These are phyloP conservation scores for Takifugu bimaculatus DNA, from an alignment of 2,113 vertebrate species.

Conservation along the genomic window DNA sequence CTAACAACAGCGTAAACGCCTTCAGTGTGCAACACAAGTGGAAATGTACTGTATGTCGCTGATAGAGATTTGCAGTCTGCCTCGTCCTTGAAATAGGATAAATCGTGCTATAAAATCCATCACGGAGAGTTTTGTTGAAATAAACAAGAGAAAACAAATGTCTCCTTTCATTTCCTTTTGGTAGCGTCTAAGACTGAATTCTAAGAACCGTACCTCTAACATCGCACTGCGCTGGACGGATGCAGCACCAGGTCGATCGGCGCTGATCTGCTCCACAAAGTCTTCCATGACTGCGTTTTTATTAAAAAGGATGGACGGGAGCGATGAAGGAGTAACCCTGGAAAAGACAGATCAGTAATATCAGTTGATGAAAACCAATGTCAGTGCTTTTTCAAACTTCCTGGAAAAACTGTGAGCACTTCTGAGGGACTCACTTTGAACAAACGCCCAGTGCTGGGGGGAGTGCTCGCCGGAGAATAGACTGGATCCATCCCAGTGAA, in stretches of 20 bases:
- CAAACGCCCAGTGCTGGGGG: conserved; percentile 83
- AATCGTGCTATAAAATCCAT: no score
- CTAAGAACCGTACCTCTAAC: conserved; percentile 76
- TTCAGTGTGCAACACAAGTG: not conserved
- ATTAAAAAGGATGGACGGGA: conserved; percentile 88
- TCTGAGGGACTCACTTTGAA: conserved; percentile 76
- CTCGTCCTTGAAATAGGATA: no score
- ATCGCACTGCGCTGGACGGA: conserved; percentile 85
- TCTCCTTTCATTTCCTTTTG: no score
- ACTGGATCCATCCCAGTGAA: conserved; percentile 90
- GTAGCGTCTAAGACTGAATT: not conserved
- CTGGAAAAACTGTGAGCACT: no score
- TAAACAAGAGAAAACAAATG: not conserved
- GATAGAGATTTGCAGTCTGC: not conserved
- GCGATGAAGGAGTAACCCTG: conserved; percentile 92
- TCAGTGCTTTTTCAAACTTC: no score
- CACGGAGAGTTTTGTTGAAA: not conserved
- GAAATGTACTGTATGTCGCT: not conserved
- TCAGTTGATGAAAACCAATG: not conserved
- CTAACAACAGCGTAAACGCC: not conserved
- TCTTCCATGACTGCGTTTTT: conserved; percentile 86
- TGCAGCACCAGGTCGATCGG: conserved; percentile 79
- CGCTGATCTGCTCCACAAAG: conserved; percentile 72
- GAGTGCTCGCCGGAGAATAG: conserved; percentile 86
- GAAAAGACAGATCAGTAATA: conserved; percentile 1